phyloP scores from a whole-genome alignment of 2,797 vertebrate genomes.

The Oreortyx pictus region DNA sequence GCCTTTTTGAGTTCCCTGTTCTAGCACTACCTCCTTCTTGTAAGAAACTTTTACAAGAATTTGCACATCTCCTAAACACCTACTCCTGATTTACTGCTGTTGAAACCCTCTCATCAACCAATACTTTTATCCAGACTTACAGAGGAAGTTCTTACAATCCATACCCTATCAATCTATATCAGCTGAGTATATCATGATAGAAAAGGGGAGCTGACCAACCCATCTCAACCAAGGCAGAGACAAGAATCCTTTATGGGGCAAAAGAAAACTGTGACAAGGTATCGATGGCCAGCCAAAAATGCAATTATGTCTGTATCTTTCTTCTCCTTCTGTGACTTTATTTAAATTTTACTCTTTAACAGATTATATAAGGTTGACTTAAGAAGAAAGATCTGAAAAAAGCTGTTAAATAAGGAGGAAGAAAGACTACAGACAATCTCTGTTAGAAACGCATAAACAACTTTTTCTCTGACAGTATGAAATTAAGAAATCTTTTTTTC shows the following conservation, averaged over 20 bases:
- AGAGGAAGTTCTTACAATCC: neutral
- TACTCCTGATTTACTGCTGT: neutral
- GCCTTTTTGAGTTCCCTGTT: neutral
- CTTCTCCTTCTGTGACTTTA: neutral
- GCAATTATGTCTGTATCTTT: neutral
- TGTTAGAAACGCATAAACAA: neutral
- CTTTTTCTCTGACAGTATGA: neutral
- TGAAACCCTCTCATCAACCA: neutral
- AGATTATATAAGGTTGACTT: neutral
- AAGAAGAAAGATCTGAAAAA: neutral
- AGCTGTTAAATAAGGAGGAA: neutral
- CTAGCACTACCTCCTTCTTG: neutral
- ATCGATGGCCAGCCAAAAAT: neutral
- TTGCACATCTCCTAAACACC: neutral
- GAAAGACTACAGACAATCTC: neutral
- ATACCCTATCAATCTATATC: neutral
- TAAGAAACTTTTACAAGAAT: neutral
- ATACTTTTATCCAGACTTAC: neutral
- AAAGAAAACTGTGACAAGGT: neutral
- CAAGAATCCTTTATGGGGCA: neutral
- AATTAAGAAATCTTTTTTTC: neutral
- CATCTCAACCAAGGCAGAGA: neutral
- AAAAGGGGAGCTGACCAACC: neutral
- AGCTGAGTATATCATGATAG: too few species aligned
- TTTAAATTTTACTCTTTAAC: neutral